Conservation (phyloP, 2,113 vertebrate species). For the Elaphurus davidianus region DNA sequence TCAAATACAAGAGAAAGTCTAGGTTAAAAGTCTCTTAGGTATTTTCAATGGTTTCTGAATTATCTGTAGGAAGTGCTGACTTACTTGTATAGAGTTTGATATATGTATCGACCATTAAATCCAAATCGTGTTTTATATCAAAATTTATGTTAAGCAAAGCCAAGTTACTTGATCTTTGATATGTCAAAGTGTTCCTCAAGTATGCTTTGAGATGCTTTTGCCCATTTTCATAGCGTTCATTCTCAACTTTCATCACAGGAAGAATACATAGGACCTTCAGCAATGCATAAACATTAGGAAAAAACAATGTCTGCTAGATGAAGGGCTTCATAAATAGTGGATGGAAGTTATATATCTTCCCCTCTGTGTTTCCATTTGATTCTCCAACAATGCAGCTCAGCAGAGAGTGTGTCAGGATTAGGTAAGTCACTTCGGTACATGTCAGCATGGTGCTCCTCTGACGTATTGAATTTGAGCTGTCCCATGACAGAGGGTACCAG, state of each 20-base stretch:
- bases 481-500: slow-evolving; percentile 92
- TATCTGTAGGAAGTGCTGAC: slow-evolving; percentile 74
- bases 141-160: slow-evolving; percentile 91
- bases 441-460: slow-evolving; percentile 89
- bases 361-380: slow-evolving; percentile 96
- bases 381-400: slow-evolving; percentile 95
- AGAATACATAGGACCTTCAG: not conserved
- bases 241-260: not conserved
- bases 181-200: not conserved
- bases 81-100: slow-evolving; percentile 85
- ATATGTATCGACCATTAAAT: slow-evolving; percentile 91
- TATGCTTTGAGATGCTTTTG: accelerated
- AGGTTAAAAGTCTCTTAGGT: slow-evolving; percentile 65
- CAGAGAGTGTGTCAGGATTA: slow-evolving; percentile 90
- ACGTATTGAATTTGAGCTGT: slow-evolving; percentile 90
- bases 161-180: slow-evolving; percentile 75
- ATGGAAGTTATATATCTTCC: slow-evolving; percentile 90
- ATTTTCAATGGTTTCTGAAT: slow-evolving; percentile 74
- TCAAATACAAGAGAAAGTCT: slow-evolving; percentile 41
- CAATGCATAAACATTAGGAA: not conserved
- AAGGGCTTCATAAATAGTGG: slow-evolving; percentile 85
- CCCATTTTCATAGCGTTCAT: not conserved
- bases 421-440: slow-evolving; percentile 90
- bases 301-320: not conserved
- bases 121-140: slow-evolving; percentile 89